A percentile compares a stretch with the other conserved stretches of the same genome.
Conservation (phyloP, 1,140 invertebrate genomes). For the Brachionus sp. region DNA sequence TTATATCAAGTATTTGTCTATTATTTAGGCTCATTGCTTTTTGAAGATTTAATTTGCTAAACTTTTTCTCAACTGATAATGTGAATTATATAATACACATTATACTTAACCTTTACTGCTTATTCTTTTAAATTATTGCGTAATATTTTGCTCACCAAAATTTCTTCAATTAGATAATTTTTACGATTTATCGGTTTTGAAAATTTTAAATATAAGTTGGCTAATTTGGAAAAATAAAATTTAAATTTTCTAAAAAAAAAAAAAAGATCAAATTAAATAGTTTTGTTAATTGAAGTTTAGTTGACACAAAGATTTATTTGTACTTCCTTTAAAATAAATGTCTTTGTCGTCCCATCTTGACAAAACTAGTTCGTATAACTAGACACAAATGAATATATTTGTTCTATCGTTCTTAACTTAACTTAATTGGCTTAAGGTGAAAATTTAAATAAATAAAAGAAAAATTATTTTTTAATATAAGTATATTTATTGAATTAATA, state of each 20-base stretch:
- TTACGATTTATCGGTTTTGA: neutral
- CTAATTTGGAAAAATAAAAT: neutral
- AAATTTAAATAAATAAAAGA: neutral
- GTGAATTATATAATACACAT: neutral
- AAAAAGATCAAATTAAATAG: neutral
- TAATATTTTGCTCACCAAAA: neutral
- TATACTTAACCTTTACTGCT: neutral
- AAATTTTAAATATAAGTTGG: neutral
- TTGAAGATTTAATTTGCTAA: neutral
- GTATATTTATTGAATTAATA: neutral
- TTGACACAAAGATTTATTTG: neutral
- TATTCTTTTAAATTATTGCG: neutral
- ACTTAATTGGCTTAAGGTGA: neutral
- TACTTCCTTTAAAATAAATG: neutral
- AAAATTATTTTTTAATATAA: neutral
- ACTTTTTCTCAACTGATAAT: neutral
- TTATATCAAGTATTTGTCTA: neutral
- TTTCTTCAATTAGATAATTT: neutral
- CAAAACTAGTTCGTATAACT: neutral
- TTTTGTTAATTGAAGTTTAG: neutral
- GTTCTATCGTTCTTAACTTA: neutral
- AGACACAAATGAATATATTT: neutral
- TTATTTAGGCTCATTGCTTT: neutral
- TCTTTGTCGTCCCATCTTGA: neutral
- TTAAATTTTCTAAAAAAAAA: neutral